Evolutionary conservation across 2,797 vertebrate species (phyloP).

Genomic region (Stomatorhinus walkeri): DNA sequence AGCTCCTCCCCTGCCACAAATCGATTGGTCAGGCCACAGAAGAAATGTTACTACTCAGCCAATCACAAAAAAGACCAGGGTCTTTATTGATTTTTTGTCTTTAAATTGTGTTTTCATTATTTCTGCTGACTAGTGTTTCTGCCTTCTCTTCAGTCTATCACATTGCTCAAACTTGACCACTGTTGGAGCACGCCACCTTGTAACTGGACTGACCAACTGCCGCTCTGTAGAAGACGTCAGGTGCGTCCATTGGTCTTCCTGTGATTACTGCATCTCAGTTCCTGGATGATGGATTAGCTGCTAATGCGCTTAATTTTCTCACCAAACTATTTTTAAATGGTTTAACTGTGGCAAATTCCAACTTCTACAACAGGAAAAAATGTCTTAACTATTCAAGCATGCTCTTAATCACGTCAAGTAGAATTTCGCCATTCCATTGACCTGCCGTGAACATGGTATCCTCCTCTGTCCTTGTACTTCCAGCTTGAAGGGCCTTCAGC

Average conservation of each 20-base stretch:
- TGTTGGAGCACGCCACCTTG: conserved; percentile 40
- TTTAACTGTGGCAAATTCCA: neutral
- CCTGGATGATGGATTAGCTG: neutral
- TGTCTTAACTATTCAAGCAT: neutral
- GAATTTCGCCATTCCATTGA: neutral
- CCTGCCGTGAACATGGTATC: neutral
- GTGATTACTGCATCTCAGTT: neutral
- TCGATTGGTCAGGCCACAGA: neutral
- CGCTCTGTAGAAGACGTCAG: conserved; percentile 47
- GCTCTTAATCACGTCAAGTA: neutral
- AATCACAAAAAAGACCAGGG: neutral
- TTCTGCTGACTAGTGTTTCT: conserved; percentile 17
- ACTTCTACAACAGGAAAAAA: neutral
- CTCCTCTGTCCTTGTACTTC: neutral
- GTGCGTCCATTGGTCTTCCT: conserved; percentile 36
- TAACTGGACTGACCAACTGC: conserved; percentile 45
- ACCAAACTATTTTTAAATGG: neutral
- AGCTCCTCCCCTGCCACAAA: neutral
- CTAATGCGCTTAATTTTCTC: neutral
- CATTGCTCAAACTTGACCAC: conserved; percentile 43
- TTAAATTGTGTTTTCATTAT: neutral
- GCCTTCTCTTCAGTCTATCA: conserved; percentile 48
- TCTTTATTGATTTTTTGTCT: neutral
- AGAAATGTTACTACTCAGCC: neutral
- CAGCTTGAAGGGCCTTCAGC: conserved; percentile 62